Evolutionary conservation across 2,888 invertebrate genomes (phyloP).

Genomic region (Willowsia nigromaculata): DNA sequence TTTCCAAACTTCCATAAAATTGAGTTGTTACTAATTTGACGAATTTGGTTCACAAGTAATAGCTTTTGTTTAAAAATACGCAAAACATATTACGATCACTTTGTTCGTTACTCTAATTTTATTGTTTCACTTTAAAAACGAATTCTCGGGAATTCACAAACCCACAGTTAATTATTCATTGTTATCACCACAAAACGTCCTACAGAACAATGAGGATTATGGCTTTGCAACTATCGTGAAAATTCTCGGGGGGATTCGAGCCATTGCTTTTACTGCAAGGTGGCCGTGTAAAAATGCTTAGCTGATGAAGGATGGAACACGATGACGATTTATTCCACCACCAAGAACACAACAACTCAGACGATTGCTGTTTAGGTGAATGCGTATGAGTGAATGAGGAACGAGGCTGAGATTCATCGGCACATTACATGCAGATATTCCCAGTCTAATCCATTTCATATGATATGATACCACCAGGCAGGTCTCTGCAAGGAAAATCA

Average conservation of each 20-base stretch:
- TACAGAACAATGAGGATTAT: not conserved
- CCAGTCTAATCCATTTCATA: conserved; percentile 49
- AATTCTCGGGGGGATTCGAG: conserved; percentile 49
- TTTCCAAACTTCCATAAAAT: too few relatives aligned
- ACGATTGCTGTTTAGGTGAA: conserved; percentile 64
- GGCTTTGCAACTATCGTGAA: not conserved
- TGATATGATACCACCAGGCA: conserved; percentile 27
- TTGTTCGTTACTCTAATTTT: not conserved
- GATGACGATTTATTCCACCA: conserved; percentile 11
- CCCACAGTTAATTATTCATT: not conserved
- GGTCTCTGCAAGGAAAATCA: not conserved
- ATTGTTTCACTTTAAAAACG: not conserved
- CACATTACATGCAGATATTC: conserved; percentile 61
- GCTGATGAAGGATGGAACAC: not conserved
- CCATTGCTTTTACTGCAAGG: conserved; percentile 4
- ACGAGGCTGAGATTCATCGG: conserved; percentile 67
- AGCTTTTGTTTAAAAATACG: too few relatives aligned
- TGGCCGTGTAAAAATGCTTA: not conserved
- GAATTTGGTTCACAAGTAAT: too few relatives aligned
- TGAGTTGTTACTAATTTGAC: too few relatives aligned
- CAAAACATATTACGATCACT: not conserved
- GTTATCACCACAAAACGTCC: not conserved
- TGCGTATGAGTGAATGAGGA: conserved; percentile 71
- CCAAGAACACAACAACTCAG: not conserved
- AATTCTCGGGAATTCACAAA: conserved; percentile 4